Evolutionary conservation across 2,888 invertebrate species (phyloP).

Genomic region (Disparrhopalites patrizii): DNA sequence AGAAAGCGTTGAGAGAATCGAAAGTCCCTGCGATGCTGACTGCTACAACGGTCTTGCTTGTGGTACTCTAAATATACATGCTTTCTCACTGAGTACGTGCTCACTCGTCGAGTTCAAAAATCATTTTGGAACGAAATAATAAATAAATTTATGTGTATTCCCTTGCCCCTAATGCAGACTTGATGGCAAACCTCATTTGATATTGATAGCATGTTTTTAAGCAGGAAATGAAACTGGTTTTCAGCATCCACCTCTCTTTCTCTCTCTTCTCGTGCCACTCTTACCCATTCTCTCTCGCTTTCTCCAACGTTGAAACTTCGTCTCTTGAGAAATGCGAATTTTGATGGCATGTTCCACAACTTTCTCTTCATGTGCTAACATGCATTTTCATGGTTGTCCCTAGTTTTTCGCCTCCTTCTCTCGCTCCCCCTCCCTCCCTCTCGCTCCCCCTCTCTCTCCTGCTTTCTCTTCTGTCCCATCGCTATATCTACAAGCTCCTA

Average conservation of each 20-base stretch:
- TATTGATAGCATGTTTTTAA: constrained; percentile 47
- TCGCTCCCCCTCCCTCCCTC: background rate
- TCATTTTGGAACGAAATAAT: constrained; percentile 30
- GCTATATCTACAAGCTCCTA: background rate
- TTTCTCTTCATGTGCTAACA: constrained; percentile 17
- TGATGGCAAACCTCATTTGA: constrained; percentile 42
- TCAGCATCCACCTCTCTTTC: constrained; percentile 32
- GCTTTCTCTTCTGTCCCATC: background rate
- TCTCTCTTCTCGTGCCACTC: too few species aligned
- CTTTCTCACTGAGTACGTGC: too few species aligned
- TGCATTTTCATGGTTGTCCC: constrained; percentile 6
- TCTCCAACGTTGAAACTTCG: constrained; percentile 40
- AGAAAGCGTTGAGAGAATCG: too few species aligned
- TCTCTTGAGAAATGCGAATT: constrained; percentile 47
- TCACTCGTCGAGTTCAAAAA: constrained; percentile 17
- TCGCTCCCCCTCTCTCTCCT: background rate
- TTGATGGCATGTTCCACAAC: constrained; percentile 39
- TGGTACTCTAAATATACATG: too few species aligned
- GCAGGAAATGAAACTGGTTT: constrained; percentile 46
- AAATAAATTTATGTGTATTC: constrained; percentile 39
- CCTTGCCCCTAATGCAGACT: constrained; percentile 31
- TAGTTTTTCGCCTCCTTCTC: background rate
- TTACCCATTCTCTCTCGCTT: too few species aligned
- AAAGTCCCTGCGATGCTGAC: constrained; percentile 9
- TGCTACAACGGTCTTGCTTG: too few species aligned